phyloP scores from a whole-genome alignment of 2,888 invertebrate species.

The Nemurella pictetii region DNA sequence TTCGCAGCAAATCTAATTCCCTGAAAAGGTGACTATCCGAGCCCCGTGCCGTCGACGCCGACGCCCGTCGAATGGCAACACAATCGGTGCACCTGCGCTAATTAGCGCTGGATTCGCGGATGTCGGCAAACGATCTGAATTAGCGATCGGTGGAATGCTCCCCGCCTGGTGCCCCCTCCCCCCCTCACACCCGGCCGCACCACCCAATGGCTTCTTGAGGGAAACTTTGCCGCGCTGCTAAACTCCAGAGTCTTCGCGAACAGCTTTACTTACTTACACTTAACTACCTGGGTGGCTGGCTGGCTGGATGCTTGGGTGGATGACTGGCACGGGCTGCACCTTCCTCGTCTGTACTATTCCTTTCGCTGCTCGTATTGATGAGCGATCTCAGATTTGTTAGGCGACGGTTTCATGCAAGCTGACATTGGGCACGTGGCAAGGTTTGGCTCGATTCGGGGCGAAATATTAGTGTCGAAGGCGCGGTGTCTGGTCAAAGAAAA shows the following conservation, averaged over 20 bases:
- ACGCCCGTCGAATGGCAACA: too few relatives aligned
- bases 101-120: neutral
- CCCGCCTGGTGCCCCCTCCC: neutral
- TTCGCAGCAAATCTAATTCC: too few relatives aligned
- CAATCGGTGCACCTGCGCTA: neutral
- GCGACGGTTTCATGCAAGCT: neutral
- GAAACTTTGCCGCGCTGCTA: neutral
- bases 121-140: neutral
- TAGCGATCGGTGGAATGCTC: neutral
- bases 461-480: too few relatives aligned
- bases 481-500: too few relatives aligned
- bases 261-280: neutral
- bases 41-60: too few relatives aligned
- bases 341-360: neutral
- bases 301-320: too few relatives aligned
- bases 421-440: too few relatives aligned
- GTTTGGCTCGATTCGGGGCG: too few relatives aligned
- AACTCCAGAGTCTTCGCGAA: neutral
- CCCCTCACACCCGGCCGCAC: neutral
- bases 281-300: too few relatives aligned
- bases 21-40: too few relatives aligned
- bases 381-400: neutral
- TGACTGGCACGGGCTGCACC: neutral
- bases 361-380: neutral
- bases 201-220: neutral